Base-by-base conservation (phyloP, 2,113 vertebrate species). In the Silurus asotus region DNA sequence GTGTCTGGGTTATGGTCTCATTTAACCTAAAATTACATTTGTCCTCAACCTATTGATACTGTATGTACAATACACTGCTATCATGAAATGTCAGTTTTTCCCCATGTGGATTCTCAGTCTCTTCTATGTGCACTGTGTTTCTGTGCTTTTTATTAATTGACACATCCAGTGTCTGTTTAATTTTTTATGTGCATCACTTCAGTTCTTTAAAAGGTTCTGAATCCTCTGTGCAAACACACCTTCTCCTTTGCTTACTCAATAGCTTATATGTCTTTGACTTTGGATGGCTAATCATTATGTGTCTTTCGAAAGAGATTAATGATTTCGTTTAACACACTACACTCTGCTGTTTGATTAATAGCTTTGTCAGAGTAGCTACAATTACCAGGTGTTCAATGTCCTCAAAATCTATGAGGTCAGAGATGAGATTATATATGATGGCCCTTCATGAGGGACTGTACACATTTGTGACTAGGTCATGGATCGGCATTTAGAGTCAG, bases 391-490 rank as follows among this genome's bases (percentile, higher is more conserved):
- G 91, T 91, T 93, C 91, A 93, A 91, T 86, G 8, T 79, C 85
- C 67, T 81, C 48, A 69, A 92, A 89, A 93, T 90, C 87, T 91
- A 88, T 93, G 88, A 92, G 93, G 91, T 92, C 89, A 90, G 84
- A 65, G 82, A 86, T 87, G 84, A 65, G 82, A 86, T 87, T 59
- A 83, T 81, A 9, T 87, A 87, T 45, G 56, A 70, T 62, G 70
- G 45, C 72, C 56, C 80, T 75, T 79, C 69, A 61, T 80, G n/a
- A 79, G 74, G 64, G 25, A 45, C 67, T 62, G 37, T 37, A 77
- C 23, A 19, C 51, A 37, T 69, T 15, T 65, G 45, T 58, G 79
- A 82, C 74, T 70, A 62, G 77, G 28, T 70, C 59, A 53, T 11
- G 20, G 20, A 80, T 72, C 25, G 75, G 62, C 51, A 74, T 49